These are phyloP conservation scores for Hyles lineata DNA, from an alignment of 2,888 invertebrate genomes.

Conservation along the genomic window DNA sequence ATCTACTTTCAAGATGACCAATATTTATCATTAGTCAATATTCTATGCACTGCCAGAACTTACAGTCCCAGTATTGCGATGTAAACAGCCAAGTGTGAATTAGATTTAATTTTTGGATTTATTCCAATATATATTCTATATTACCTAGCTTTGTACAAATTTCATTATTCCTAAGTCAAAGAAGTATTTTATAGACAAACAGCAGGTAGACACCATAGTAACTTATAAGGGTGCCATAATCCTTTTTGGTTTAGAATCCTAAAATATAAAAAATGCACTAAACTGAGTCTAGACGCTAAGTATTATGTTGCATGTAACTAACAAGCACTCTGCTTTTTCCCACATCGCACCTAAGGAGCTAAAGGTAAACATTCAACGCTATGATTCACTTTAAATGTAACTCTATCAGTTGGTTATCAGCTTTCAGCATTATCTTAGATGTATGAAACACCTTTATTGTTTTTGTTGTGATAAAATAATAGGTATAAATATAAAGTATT, in stretches of 20 bases:
- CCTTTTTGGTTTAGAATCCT: too few species aligned
- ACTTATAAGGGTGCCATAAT: background rate
- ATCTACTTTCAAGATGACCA: too few species aligned
- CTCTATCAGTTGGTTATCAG: constrained; percentile 38
- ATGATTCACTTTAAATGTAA: constrained; percentile 40
- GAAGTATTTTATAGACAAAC: background rate
- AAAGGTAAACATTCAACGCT: constrained; percentile 64
- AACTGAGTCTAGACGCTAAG: background rate
- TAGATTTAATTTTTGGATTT: too few species aligned
- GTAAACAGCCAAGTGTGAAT: too few species aligned
- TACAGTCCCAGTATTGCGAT: too few species aligned
- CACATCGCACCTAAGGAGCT: constrained; percentile 74
- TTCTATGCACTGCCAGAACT: too few species aligned
- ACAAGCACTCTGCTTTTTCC: constrained; percentile 69
- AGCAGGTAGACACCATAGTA: background rate
- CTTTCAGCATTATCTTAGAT: constrained; percentile 31
- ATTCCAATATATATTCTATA: too few species aligned
- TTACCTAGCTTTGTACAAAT: too few species aligned
- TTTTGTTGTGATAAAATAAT: constrained; percentile 3
- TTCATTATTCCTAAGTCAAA: too few species aligned
- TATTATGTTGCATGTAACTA: constrained; percentile 51
- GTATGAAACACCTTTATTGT: constrained; percentile 12
- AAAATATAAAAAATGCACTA: background rate
- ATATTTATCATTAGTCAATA: too few species aligned
- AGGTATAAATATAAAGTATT: background rate